Evolutionary conservation across 2,797 vertebrate genomes (phyloP).

Genomic region (Gymnocypris eckloni): DNA sequence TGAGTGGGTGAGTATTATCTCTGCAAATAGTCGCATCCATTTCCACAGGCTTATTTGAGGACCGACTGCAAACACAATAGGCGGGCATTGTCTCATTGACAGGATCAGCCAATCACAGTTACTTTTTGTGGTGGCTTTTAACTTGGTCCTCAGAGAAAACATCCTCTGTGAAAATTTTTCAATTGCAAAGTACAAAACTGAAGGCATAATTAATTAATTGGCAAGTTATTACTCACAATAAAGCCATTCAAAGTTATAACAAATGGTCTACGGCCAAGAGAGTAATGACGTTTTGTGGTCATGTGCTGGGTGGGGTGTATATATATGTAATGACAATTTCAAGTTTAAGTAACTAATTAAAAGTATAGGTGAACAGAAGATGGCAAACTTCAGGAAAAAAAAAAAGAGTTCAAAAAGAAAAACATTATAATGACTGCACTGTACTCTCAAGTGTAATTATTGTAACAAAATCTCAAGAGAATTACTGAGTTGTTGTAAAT

Average conservation of each 20-base stretch:
- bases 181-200: conserved; percentile 49
- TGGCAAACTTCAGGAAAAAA: conserved; percentile 13
- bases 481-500: neutral
- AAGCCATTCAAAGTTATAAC: conserved; percentile 51
- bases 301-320: conserved; percentile 35
- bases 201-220: conserved; percentile 56
- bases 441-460: neutral
- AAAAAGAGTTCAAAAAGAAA: neutral
- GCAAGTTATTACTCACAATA: conserved; percentile 58
- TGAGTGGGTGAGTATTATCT: neutral
- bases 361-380: conserved; percentile 20
- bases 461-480: neutral
- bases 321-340: conserved; percentile 61
- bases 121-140: neutral
- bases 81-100: neutral
- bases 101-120: neutral
- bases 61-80: neutral
- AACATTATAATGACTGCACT: neutral
- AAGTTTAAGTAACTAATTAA: conserved; percentile 59
- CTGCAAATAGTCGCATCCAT: neutral
- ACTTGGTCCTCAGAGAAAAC: neutral
- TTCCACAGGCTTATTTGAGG: neutral
- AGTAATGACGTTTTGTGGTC: conserved; percentile 58
- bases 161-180: conserved; percentile 34
- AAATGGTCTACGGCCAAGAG: conserved; percentile 58